Evolutionary conservation across 2,113 vertebrate genomes (phyloP), one percentile per base, ranked within the genome.

Genomic region (Sylvilagus bachmani): DNA sequence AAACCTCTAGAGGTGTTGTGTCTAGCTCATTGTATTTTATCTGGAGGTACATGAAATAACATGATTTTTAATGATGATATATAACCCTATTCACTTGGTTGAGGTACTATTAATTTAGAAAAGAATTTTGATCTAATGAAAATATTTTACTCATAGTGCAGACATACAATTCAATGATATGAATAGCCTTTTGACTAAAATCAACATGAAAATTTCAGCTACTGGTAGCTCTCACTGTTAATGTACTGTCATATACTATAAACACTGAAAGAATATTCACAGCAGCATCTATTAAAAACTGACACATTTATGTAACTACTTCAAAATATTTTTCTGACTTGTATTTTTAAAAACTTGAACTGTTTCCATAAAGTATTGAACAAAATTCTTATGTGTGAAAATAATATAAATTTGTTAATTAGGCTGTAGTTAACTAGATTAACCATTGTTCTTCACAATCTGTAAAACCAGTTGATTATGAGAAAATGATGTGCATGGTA

Each of bases 51-150:
- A 74, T 33, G 24, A 8, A 81, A 70, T 49, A n/a, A 49, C 17
- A 31, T 71, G 64, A 31, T 21, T 55, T 83, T 55, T 71, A 22
- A 27, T 75, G 24, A 7, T 79, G n/a, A 33, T 55, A 13, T 70
- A 10, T 53, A 84, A 92, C n/a, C 33, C 11, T 75, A 10, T 44
- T 66, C 29, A 51, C 12, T 77, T 64, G 6, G 7, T 75, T 73
- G 61, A 74, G 14, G 9, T 25, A 10, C 1, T 33, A 7, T 69
- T 6, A 87, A 58, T 93, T 95, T 97, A 31, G 53, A 9, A 16
- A n/a, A 4, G 24, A 77, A n/a, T 81, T 97, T 81, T 83, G 0
- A 87, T 96, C 31, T 33, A 95, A 31, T 77, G 21, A 67, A 93
- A 93, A 86, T 0, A 31, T 2, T 0, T 82, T 38, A 71, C 4